phyloP scores from a whole-genome alignment of 2,797 vertebrate species.

The Xenops minutus region DNA sequence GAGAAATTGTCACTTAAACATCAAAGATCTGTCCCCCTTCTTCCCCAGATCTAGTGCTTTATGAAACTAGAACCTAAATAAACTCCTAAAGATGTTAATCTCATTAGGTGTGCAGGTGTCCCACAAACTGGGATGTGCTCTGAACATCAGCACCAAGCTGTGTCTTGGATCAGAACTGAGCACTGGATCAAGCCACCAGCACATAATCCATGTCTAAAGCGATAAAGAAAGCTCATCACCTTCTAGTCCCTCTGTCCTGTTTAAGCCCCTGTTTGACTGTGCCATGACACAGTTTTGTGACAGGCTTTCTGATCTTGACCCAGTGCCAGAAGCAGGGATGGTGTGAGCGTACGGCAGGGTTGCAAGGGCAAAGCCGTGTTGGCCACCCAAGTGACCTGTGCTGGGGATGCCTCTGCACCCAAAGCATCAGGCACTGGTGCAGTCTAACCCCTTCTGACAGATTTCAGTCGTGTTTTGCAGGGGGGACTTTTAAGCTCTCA shows the following conservation, averaged over 20 bases:
- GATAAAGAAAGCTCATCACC: neutral
- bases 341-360: neutral
- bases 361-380: neutral
- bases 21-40: neutral
- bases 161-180: neutral
- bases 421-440: neutral
- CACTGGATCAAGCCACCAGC: neutral
- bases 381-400: rapidly evolving
- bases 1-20: neutral
- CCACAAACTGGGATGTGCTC: neutral
- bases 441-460: neutral
- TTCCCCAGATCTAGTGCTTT: neutral
- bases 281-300: neutral
- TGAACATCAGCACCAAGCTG: neutral
- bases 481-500: neutral
- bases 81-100: neutral
- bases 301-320: neutral
- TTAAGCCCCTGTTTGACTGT: neutral
- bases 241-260: neutral
- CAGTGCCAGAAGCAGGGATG: neutral
- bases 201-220: neutral
- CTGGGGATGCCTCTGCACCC: neutral
- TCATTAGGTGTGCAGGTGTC: neutral
- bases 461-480: rapidly evolving
- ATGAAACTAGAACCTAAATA: neutral